Evolutionary conservation across 2,888 invertebrate genomes (phyloP).

Genomic region (Eilema depressum): DNA sequence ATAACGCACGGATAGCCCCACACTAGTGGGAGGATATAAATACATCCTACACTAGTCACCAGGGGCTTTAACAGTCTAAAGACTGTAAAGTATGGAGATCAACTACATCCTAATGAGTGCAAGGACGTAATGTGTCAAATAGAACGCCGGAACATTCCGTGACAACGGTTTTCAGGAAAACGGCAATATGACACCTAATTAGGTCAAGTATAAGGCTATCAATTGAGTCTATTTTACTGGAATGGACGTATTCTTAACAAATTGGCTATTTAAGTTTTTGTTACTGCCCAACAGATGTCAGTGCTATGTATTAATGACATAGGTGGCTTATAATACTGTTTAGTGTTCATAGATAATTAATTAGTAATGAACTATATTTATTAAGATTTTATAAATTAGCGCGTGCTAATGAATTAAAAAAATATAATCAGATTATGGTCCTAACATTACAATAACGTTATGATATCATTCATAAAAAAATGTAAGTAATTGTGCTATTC

Average conservation of each 20-base stretch:
- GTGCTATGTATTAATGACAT: neutral
- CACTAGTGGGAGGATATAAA: constrained; percentile 70
- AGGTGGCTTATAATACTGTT: neutral
- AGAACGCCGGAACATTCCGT: constrained; percentile 26
- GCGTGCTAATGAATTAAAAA: neutral
- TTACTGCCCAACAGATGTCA: constrained; percentile 24
- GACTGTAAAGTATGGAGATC: constrained; percentile 68
- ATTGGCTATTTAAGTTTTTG: neutral
- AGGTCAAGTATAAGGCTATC: constrained; percentile 15
- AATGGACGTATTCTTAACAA: neutral
- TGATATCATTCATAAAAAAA: neutral
- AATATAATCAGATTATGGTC: neutral
- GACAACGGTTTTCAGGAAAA: constrained; percentile 23
- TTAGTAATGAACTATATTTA: neutral
- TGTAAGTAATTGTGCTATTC: constrained; percentile 33
- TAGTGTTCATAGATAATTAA: neutral
- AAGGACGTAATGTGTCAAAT: constrained; percentile 63
- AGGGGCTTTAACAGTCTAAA: constrained; percentile 63
- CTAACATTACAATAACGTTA: neutral
- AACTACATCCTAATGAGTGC: constrained; percentile 77
- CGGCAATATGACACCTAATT: constrained; percentile 15
- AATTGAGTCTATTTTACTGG: constrained; percentile 14
- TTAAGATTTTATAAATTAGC: neutral
- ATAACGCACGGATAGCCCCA: constrained; percentile 56
- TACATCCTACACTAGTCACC: constrained; percentile 66